phyloP scores from a whole-genome alignment of 1,140 invertebrate genomes.

The Sminthurinus signatus region DNA sequence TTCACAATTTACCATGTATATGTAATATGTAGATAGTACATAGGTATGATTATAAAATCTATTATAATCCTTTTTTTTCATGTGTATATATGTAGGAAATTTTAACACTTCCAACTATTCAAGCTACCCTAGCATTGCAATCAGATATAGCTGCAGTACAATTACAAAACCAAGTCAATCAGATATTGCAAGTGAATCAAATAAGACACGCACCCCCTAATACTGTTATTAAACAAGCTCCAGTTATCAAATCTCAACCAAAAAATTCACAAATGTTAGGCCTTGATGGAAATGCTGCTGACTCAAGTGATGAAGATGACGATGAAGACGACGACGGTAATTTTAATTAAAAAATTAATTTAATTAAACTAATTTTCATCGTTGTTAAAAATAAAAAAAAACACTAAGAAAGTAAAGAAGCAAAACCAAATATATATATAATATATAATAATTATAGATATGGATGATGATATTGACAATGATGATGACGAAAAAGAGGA shows the following conservation, averaged over 20 bases:
- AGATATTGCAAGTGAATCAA: constrained; percentile 44
- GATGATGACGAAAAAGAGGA: constrained; percentile 59
- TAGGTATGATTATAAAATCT: too few species aligned
- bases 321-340: constrained; percentile 66
- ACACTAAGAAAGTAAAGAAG: too few species aligned
- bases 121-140: constrained; percentile 74
- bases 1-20: constrained; percentile 3
- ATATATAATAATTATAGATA: too few species aligned
- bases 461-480: constrained; percentile 65
- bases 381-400: too few species aligned
- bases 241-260: constrained; percentile 27
- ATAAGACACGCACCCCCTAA: not conserved
- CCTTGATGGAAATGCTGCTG: constrained; percentile 67
- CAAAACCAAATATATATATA: too few species aligned
- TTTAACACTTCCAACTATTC: constrained; percentile 73
- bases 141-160: constrained; percentile 66
- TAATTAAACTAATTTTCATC: too few species aligned
- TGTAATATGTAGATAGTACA: too few species aligned
- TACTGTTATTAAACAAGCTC: constrained; percentile 26
- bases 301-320: constrained; percentile 61
- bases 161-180: constrained; percentile 75
- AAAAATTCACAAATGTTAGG: constrained; percentile 46
- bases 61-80: not conserved
- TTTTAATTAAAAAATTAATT: too few species aligned
- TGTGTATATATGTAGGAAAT: constrained; percentile 43